Evolutionary conservation across 2,888 invertebrate genomes (phyloP).

Genomic region (Drosophila multiciliata): DNA sequence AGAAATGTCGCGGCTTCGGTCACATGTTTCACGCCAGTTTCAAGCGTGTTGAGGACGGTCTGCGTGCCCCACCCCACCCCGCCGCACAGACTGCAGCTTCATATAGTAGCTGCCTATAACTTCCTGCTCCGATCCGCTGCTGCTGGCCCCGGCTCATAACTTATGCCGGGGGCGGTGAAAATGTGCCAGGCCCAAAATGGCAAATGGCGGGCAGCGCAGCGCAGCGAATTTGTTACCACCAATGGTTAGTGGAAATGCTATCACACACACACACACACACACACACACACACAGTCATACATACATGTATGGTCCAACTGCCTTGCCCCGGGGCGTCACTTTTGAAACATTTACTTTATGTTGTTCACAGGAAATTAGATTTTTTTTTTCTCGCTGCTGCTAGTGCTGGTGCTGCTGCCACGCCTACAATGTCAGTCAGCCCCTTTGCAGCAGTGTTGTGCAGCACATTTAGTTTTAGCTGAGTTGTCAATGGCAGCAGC

Average conservation of each 20-base stretch:
- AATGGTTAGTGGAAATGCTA: constrained; percentile 64
- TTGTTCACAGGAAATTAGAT: constrained; percentile 81
- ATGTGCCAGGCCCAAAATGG: constrained; percentile 67
- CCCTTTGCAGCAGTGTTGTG: constrained; percentile 48
- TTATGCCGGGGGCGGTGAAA: constrained; percentile 68
- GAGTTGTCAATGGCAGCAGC: constrained; percentile 74
- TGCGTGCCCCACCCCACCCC: constrained; percentile 1
- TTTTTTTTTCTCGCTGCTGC: constrained; percentile 50
- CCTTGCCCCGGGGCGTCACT: constrained; percentile 61
- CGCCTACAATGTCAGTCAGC: constrained; percentile 43
- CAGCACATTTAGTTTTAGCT: constrained; percentile 73
- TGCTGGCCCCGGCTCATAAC: constrained; percentile 63
- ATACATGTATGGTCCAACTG: constrained; percentile 11
- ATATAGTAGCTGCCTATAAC: constrained; percentile 12
- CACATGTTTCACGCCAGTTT: constrained; percentile 77
- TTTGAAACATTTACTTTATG: constrained; percentile 81
- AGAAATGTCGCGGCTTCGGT: constrained; percentile 60
- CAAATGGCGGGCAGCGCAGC: constrained; percentile 71
- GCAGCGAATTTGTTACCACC: constrained; percentile 71
- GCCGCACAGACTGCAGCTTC: neutral
- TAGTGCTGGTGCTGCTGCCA: constrained; percentile 27
- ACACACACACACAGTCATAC: constrained; percentile 5
- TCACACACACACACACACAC: constrained; percentile 57
- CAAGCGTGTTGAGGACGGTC: constrained; percentile 46
- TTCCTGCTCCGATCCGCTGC: constrained; percentile 8